These are phyloP conservation scores for Sebastes iracundus DNA, from an alignment of 2,797 vertebrate genomes.

Conservation along the genomic window DNA sequence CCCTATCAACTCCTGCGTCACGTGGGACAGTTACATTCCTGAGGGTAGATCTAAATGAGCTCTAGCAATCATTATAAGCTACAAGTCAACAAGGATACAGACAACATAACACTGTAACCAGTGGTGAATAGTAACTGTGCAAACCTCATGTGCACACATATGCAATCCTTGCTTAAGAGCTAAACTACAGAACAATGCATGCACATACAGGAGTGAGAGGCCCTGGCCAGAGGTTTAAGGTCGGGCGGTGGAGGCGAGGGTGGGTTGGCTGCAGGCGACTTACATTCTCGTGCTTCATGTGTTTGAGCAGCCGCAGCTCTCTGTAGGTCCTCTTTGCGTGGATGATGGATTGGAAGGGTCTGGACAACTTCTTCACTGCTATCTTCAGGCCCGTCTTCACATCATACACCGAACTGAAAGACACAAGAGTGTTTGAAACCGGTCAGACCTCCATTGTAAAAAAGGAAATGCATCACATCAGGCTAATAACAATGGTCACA, in stretches of 20 bases:
- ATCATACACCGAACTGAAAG: constrained; percentile 89
- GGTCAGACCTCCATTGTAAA: not conserved
- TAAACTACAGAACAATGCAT: constrained; percentile 13
- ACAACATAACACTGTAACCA: not conserved
- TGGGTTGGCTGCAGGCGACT: constrained; percentile 70
- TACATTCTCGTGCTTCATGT: constrained; percentile 99
- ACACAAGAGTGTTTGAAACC: not conserved
- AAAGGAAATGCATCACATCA: not conserved
- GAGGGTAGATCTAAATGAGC: not conserved
- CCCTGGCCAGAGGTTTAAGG: not conserved
- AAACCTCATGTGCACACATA: not conserved
- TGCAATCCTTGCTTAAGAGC: not conserved
- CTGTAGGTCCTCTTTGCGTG: constrained; percentile 98
- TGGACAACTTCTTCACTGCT: constrained; percentile 97
- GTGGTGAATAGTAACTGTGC: not conserved
- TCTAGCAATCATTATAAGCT: not conserved
- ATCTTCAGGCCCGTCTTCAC: constrained; percentile 86
- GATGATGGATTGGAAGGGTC: constrained; percentile 98
- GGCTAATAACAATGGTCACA: not conserved
- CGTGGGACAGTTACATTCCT: not conserved
- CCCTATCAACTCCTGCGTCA: not conserved
- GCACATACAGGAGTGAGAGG: not conserved
- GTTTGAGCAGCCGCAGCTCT: constrained; percentile 95
- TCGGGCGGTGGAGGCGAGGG: not conserved
- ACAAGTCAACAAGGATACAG: not conserved